Evolutionary conservation across 2,113 vertebrate species (phyloP), one percentile per base, ranked within the genome.

Genomic region (Plotosus lineatus): DNA sequence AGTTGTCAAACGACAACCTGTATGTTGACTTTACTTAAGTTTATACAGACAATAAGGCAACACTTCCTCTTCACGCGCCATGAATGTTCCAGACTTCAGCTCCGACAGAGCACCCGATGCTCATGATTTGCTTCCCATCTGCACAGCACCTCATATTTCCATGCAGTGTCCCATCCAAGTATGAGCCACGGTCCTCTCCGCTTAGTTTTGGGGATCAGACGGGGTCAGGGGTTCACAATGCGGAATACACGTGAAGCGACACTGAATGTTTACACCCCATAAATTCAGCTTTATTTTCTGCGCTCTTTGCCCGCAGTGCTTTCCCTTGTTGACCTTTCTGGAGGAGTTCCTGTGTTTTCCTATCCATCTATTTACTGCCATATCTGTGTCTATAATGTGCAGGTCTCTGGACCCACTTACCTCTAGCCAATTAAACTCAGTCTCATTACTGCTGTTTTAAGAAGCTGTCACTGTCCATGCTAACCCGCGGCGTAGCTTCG

Each of bases 321-420:
- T 56, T 56, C 63, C 77, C 77, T 12, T 42, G 63, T 31, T 55
- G 63, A 12, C 50, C 36, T 3, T 68, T n/a, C n/a, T 55, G 23
- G 7, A 66, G 61, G 48, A 50, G 23, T 69, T 31, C 50, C 60
- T 65, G 58, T 17, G 11, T 65, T 78, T 44, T 36, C 44, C 44
- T 38, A 2, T 65, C 33, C 46, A 38, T 51, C 46, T 65, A 3
- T 66, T 51, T 38, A 66, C 58, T 53, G 44, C 60, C 46, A 26
- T 38, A 51, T 31, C 61, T 51, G 44, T 26, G 38, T 51, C 23
- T 78, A 42, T 36, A 79, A 79, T 40, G 53, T 21, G 36, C 42
- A 42, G 55, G 8, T 21, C 15, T 69, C 63, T 68, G 48, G 48
- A 69, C 33, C 46, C 17, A 38, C 23, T 78, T 53, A 53, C 56